Base-by-base conservation (phyloP, 2,888 invertebrate species). In the Lochmaea capreae region DNA sequence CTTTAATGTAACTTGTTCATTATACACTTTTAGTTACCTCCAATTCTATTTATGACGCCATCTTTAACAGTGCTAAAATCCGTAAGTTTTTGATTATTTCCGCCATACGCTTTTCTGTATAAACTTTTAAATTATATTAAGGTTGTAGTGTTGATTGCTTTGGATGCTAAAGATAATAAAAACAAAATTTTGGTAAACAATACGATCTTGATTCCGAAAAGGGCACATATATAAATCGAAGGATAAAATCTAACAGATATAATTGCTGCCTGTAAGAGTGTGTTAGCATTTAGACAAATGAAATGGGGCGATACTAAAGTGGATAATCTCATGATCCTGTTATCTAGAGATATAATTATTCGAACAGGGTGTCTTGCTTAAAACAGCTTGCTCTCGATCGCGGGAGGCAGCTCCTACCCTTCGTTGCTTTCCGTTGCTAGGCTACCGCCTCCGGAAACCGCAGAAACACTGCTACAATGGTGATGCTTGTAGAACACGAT, bases 261-360 rank as follows among this genome's bases (percentile, higher is more conserved):
- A 82, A 82, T 80, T 77, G 79, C 66, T 80, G 79, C 78, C 77
- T 80, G 82, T 82, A 82, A 84, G 83, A 83, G 84, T 83, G 83
- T 85, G 85, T 83, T 82, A 84, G 84, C 84, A 84, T 83, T 82
- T 81, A 85, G 82, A 84, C 84, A 84, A 84, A 83, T 80, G 82
- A 83, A 85, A 86, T 85, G 83, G 86, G 83, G 85, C 81, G 86
- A 86, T 85, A 83, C 84, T 84, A 85, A 86, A 86, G 85, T 86
- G 86, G 87, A 87, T 87, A 87, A 87, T 87, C 87, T 86, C 86
- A 86, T 87, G 86, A 87, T 87, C 87, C 87, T 84, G 86, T 86
- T 86, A 87, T 86, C 87, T 86, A 83, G 83, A 86, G 86, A 86
- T 87, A 87, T 87, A 87, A 87, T 87, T 87, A 87, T 87, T 87